Evolutionary conservation across 1,140 invertebrate species (phyloP).

Genomic region (Papilio machaon): DNA sequence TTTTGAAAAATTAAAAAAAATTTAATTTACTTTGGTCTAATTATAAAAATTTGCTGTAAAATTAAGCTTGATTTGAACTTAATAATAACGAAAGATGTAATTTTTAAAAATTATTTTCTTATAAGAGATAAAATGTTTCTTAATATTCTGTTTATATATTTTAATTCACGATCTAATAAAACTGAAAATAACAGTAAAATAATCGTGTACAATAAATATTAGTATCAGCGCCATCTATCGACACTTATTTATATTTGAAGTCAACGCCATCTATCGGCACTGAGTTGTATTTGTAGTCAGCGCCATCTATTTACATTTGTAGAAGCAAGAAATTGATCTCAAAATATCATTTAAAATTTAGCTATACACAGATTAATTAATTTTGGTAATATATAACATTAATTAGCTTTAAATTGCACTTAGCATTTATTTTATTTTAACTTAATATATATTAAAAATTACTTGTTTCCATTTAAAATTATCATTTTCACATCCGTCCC

Average conservation of each 20-base stretch:
- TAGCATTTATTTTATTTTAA: conserved; percentile 34
- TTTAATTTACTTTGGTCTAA: no score
- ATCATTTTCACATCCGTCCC: conserved; percentile 21
- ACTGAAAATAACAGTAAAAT: not conserved
- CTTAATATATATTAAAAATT: conserved; percentile 10
- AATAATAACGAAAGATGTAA: no score
- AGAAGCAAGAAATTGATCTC: conserved; percentile 35
- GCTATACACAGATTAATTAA: conserved; percentile 15
- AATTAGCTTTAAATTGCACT: conserved; percentile 36
- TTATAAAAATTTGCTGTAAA: no score
- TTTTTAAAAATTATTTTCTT: no score
- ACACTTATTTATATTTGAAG: no score
- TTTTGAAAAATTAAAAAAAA: not conserved
- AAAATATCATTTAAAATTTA: conserved; percentile 30
- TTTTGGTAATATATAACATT: not conserved
- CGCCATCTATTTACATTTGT: not conserved
- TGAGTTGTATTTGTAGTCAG: no score
- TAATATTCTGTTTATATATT: not conserved
- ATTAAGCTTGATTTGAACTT: no score
- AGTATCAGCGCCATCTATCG: not conserved
- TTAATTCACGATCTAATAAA: not conserved
- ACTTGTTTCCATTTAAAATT: not conserved
- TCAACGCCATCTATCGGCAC: not conserved
- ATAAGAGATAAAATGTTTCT: no score
- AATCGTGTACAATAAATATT: not conserved